These are phyloP conservation scores for Schizopygopsis malacanthus DNA, from an alignment of 2,797 vertebrate genomes.

Conservation along the genomic window DNA sequence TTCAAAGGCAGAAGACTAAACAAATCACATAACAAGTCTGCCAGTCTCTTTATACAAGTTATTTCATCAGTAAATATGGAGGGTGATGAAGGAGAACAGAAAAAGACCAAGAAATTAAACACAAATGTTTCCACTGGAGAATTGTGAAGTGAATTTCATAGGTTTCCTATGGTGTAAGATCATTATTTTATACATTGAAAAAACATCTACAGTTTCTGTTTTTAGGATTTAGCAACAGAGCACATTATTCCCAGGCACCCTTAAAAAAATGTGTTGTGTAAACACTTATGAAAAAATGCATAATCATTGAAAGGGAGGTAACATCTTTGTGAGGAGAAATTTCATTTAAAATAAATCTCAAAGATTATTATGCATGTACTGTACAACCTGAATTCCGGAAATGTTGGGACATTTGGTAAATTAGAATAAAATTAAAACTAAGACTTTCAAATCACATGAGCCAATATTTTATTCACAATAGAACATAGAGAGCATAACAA, in stretches of 20 bases:
- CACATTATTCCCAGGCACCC: not conserved
- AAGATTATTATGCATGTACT: not conserved
- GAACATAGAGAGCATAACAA: too few relatives aligned
- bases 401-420: too few relatives aligned
- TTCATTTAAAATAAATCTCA: not conserved
- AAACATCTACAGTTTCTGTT: not conserved
- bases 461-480: too few relatives aligned
- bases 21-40: constrained; percentile 14
- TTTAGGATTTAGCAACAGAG: not conserved
- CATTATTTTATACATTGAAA: not conserved
- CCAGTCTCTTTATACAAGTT: not conserved
- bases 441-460: too few relatives aligned
- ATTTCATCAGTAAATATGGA: not conserved
- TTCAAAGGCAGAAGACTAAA: constrained; percentile 7
- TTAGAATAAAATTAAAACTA: too few relatives aligned
- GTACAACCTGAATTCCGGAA: too few relatives aligned
- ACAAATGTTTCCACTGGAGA: not conserved
- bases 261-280: not conserved
- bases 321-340: not conserved
- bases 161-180: not conserved
- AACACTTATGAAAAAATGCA: not conserved
- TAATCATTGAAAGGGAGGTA: not conserved
- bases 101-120: not conserved
- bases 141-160: not conserved
- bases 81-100: constrained; percentile 15